Evolutionary conservation across 2,113 vertebrate genomes (phyloP).

Genomic region (Cygnus atratus): DNA sequence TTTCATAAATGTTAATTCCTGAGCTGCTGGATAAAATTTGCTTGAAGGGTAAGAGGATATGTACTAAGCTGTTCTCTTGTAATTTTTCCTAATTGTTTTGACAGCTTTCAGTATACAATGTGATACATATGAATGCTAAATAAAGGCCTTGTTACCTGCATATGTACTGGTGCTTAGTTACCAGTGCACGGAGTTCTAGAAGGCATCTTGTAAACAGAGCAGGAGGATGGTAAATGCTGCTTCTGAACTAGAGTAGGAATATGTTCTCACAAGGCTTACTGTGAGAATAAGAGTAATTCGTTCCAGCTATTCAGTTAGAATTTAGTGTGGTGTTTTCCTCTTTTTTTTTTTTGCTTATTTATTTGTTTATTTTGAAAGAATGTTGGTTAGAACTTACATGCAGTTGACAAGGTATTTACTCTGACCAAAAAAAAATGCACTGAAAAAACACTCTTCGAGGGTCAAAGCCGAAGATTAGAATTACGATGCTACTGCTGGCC

Average conservation of each 20-base stretch:
- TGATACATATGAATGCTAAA: not conserved
- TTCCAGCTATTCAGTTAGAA: not conserved
- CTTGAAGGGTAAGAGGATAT: not conserved
- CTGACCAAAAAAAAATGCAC: not conserved
- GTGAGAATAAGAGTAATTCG: not conserved
- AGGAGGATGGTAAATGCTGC: not conserved
- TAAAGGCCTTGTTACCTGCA: not conserved
- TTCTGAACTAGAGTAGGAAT: not conserved
- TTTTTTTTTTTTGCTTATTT: not conserved
- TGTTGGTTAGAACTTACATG: not conserved
- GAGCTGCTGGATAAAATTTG: not conserved
- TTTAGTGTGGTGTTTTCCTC: not conserved
- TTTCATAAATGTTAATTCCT: not conserved
- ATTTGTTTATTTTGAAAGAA: not conserved
- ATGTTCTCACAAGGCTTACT: not conserved
- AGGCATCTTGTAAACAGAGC: not conserved
- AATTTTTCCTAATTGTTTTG: not conserved
- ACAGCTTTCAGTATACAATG: not conserved
- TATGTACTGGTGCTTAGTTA: not conserved
- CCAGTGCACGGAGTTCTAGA: not conserved
- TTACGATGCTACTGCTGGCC: not conserved
- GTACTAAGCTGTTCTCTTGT: not conserved
- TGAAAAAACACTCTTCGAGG: not conserved
- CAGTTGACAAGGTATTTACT: not conserved
- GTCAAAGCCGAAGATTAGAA: not conserved